Evolutionary conservation across 2,797 vertebrate species (phyloP).

Genomic region (Melanotaenia trifasciata): DNA sequence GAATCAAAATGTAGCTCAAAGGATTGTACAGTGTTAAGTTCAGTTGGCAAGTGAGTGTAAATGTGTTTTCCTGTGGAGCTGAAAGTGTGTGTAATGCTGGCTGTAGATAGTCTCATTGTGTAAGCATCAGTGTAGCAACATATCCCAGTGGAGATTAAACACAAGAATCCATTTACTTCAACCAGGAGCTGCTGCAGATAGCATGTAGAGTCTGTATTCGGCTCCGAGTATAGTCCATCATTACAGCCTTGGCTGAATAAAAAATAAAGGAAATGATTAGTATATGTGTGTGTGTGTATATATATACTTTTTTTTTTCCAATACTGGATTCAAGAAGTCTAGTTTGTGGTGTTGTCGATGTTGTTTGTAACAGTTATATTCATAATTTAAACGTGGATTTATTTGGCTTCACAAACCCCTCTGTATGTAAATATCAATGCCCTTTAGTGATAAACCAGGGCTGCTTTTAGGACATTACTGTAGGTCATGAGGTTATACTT

Average conservation of each 20-base stretch:
- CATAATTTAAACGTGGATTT: not conserved
- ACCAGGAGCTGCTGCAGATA: slow-evolving; percentile 48
- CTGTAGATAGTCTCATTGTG: slow-evolving; percentile 66
- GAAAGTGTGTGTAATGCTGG: slow-evolving; percentile 41
- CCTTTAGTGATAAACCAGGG: not conserved
- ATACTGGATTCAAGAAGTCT: not conserved
- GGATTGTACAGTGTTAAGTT: slow-evolving; percentile 21
- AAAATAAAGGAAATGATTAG: slow-evolving; percentile 8
- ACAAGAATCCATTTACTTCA: slow-evolving; percentile 66
- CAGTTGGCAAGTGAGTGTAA: slow-evolving; percentile 5
- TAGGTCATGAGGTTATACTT: not conserved
- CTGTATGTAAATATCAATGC: not conserved
- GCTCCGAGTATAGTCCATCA: slow-evolving; percentile 30
- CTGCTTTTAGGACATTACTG: not conserved
- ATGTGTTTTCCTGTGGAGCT: slow-evolving; percentile 32
- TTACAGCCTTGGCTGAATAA: slow-evolving; percentile 26
- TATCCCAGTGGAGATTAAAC: slow-evolving; percentile 66
- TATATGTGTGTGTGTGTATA: too few relatives aligned
- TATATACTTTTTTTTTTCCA: not conserved
- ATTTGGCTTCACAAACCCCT: not conserved
- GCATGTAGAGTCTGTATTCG: slow-evolving; percentile 42
- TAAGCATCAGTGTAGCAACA: slow-evolving; percentile 65
- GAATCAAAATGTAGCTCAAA: slow-evolving; percentile 27
- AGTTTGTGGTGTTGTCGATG: too few relatives aligned
- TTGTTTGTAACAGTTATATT: too few relatives aligned